Percentiles rank a stretch among this genome's conserved stretches.
These are phyloP conservation scores for Onychomys leucogaster DNA, from an alignment of 2,797 vertebrate species.

Conservation along the genomic window DNA sequence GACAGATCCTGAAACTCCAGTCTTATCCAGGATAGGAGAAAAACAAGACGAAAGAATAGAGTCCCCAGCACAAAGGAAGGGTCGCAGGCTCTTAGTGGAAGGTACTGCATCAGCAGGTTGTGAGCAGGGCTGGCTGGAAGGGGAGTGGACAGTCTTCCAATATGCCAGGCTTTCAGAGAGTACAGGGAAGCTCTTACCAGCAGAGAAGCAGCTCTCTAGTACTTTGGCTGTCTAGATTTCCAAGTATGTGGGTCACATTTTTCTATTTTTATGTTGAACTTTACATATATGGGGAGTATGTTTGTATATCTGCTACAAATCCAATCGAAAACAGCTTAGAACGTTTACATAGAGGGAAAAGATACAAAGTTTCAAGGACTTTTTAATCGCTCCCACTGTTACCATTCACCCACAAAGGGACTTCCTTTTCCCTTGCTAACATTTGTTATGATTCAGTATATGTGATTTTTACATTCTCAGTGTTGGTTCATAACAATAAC, in stretches of 20 bases:
- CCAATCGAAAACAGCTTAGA: conserved; percentile 29
- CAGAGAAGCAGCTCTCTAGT: background rate
- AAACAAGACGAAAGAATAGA: background rate
- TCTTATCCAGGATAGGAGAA: background rate
- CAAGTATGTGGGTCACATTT: background rate
- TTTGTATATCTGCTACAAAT: background rate
- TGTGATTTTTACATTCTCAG: background rate
- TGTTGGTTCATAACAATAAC: background rate
- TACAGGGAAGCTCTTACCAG: background rate
- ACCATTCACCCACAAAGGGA: conserved; percentile 45
- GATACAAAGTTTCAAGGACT: conserved; percentile 43
- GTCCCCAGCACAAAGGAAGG: background rate
- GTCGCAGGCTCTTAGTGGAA: rapidly evolving
- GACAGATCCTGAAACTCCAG: background rate
- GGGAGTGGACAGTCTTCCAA: background rate
- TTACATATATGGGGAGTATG: no score
- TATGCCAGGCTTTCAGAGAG: background rate
- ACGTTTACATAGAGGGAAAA: conserved; percentile 7
- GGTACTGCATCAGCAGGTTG: background rate
- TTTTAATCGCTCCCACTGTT: background rate
- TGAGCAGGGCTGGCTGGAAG: background rate
- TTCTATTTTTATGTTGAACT: background rate
- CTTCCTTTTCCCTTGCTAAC: background rate
- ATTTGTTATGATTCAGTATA: background rate
- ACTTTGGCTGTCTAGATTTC: background rate